These are phyloP conservation scores for Spodoptera litura DNA, from an alignment of 1,140 invertebrate genomes.

Conservation along the genomic window DNA sequence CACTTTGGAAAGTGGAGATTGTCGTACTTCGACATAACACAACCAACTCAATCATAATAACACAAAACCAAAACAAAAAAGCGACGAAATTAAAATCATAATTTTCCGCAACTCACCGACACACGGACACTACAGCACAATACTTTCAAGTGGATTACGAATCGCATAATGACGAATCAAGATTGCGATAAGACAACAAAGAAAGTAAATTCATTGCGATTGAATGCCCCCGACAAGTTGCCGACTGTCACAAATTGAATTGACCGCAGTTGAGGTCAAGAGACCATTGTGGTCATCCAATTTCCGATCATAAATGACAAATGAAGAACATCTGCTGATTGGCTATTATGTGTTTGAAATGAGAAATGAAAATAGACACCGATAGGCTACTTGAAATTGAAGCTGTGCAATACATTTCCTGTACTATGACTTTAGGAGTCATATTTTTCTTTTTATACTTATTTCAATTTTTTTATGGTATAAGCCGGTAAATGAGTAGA, in stretches of 20 bases:
- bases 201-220: conserved; percentile 53
- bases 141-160: conserved; percentile 16
- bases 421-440: too few relatives aligned
- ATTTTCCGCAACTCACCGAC: conserved; percentile 11
- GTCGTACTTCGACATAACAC: too few relatives aligned
- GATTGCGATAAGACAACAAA: conserved; percentile 31
- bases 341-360: conserved; percentile 10
- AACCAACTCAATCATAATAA: not conserved
- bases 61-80: conserved; percentile 6
- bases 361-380: not conserved
- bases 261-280: conserved; percentile 50
- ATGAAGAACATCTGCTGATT: conserved; percentile 4
- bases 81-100: not conserved
- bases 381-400: not conserved
- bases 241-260: conserved; percentile 53
- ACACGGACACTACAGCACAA: not conserved
- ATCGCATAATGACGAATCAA: conserved; percentile 30
- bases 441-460: too few relatives aligned
- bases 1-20: too few relatives aligned
- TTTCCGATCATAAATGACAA: conserved; percentile 22
- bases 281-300: conserved; percentile 35
- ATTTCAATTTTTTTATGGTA: too few relatives aligned
- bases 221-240: conserved; percentile 36
- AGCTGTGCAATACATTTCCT: not conserved
- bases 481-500: too few relatives aligned